A percentile compares a stretch with the other conserved stretches of the same genome.
These are phyloP conservation scores for Trachythela sp. DNA, from an alignment of 64 coral and sea anemone genomes.

Conservation along the genomic window DNA sequence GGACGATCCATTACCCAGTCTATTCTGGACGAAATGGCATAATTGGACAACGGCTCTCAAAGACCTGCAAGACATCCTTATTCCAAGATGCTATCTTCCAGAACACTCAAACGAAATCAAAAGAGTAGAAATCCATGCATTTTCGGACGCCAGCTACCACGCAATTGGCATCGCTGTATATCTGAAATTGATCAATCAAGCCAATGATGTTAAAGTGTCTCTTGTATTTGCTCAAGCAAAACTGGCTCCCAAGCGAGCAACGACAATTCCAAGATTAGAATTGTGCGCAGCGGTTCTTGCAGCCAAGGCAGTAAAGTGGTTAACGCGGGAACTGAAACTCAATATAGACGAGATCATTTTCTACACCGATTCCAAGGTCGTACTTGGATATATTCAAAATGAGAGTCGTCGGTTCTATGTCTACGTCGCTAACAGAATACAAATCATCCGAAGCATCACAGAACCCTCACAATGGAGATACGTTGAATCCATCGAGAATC, in stretches of 20 bases:
- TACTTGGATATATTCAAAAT: not conserved
- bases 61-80: not conserved
- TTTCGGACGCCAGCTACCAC: not conserved
- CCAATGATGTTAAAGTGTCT: not conserved
- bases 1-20: not conserved
- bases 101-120: not conserved
- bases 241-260: not conserved
- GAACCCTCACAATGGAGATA: not conserved
- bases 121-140: not conserved
- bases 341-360: not conserved
- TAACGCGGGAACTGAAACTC: not conserved
- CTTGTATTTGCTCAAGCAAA: not conserved
- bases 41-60: not conserved
- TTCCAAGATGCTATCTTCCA: not conserved
- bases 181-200: not conserved
- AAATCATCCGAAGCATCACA: not conserved
- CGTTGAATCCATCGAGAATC: not conserved
- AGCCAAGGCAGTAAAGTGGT: not conserved
- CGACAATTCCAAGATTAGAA: not conserved
- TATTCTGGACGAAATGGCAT: not conserved
- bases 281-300: not conserved
- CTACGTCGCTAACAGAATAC: not conserved
- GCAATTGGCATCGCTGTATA: not conserved
- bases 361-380: slow-evolving; percentile 27
- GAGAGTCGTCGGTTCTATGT: not conserved